Conservation (phyloP, 1,140 invertebrate species). For the Heliconius eleuchia region DNA sequence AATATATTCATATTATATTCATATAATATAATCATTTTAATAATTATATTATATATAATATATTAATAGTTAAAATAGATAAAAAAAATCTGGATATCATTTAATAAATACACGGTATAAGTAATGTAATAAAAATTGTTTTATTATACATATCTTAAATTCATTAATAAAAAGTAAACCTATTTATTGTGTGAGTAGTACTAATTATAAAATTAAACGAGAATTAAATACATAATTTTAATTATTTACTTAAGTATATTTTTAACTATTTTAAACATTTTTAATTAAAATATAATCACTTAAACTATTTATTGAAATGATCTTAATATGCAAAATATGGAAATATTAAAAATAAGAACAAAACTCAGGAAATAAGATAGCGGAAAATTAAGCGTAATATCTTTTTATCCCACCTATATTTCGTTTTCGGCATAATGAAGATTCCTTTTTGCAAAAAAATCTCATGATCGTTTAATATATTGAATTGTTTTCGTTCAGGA, state of each 20-base stretch:
- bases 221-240: too few relatives aligned
- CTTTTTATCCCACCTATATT: slow-evolving; percentile 1
- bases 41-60: too few relatives aligned
- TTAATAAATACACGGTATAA: too few relatives aligned
- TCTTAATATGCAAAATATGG: not conserved
- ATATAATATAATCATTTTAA: too few relatives aligned
- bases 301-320: not conserved
- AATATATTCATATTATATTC: too few relatives aligned
- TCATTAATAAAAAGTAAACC: too few relatives aligned
- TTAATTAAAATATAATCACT: not conserved
- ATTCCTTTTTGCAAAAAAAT: not conserved
- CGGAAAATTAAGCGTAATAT: slow-evolving; percentile 6
- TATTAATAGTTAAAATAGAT: too few relatives aligned
- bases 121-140: not conserved
- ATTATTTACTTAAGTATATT: too few relatives aligned
- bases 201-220: too few relatives aligned
- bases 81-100: too few relatives aligned
- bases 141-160: not conserved
- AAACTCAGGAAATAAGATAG: slow-evolving; percentile 5
- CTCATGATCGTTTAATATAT: not conserved
- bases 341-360: not conserved
- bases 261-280: not conserved
- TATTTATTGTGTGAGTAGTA: too few relatives aligned
- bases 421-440: not conserved
- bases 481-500: not conserved